Evolutionary conservation across 2,797 vertebrate species (phyloP).

Genomic region (Silurus lanzhouensis): DNA sequence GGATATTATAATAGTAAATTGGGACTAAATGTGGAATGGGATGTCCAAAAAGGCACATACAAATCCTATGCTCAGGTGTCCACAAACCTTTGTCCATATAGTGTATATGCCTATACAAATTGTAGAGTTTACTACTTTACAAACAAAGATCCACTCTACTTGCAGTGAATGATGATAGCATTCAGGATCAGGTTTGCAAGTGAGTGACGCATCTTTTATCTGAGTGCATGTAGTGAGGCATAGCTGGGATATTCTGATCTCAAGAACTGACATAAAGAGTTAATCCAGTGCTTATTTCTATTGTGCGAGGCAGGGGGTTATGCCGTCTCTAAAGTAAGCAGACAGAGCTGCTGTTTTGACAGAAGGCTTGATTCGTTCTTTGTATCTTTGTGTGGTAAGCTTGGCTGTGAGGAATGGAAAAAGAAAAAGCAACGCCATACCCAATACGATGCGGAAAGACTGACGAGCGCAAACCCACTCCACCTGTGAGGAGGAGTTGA

Average conservation of each 20-base stretch:
- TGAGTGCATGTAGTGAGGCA: not conserved
- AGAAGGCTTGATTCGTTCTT: slow-evolving; percentile 8
- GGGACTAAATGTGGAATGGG: too few species aligned
- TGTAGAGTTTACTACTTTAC: slow-evolving; percentile 40
- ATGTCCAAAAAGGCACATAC: too few species aligned
- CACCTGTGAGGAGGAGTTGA: slow-evolving; percentile 35
- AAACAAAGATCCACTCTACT: slow-evolving; percentile 42
- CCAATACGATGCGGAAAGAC: not conserved
- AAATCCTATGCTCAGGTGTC: too few species aligned
- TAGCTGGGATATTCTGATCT: slow-evolving; percentile 22
- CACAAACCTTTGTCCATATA: too few species aligned
- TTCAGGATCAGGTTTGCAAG: not conserved
- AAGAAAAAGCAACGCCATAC: not conserved
- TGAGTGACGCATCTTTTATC: not conserved
- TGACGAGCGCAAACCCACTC: slow-evolving; percentile 20
- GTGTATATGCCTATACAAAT: not conserved
- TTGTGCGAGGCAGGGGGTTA: not conserved
- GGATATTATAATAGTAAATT: too few species aligned
- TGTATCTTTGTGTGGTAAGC: not conserved
- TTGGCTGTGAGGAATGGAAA: not conserved
- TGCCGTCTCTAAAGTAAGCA: slow-evolving; percentile 13
- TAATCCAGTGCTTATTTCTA: slow-evolving; percentile 15
- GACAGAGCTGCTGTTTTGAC: not conserved
- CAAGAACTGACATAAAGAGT: slow-evolving; percentile 26
- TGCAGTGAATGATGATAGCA: slow-evolving; percentile 42